Conservation (phyloP, 1,140 invertebrate species). For the Sminthurides bifidus region DNA sequence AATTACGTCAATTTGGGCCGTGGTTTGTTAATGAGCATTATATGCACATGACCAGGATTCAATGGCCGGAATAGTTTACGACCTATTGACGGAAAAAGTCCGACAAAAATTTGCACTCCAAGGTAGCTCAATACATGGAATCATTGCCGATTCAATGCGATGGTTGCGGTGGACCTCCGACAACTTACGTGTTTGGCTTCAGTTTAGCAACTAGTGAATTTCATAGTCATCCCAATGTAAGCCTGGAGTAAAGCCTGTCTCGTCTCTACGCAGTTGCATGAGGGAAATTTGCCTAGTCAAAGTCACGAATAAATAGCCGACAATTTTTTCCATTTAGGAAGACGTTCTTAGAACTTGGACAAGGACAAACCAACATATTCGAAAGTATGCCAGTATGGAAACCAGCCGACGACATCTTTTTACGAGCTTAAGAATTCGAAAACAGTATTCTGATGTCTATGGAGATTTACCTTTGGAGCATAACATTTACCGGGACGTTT, state of each 20-base stretch:
- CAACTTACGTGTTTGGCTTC: slow-evolving; percentile 21
- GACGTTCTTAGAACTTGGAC: background rate
- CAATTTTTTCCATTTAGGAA: background rate
- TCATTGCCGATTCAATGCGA: slow-evolving; percentile 11
- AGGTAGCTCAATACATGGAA: slow-evolving; percentile 25
- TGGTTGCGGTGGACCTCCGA: slow-evolving; percentile 17
- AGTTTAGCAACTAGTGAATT: slow-evolving; percentile 1
- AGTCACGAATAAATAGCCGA: too few species aligned
- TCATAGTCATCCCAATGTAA: background rate
- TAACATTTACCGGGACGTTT: too few species aligned
- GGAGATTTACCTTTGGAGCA: too few species aligned
- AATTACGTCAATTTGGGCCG: background rate
- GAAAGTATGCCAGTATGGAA: background rate
- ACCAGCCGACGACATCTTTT: too few species aligned
- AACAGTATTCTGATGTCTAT: too few species aligned
- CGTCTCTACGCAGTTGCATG: background rate
- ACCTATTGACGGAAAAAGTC: slow-evolving; percentile 25
- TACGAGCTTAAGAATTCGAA: too few species aligned
- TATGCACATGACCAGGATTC: slow-evolving; percentile 20
- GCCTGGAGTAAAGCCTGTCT: background rate
- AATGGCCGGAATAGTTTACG: slow-evolving; percentile 27
- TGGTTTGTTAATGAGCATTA: too few species aligned
- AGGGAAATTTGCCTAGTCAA: background rate
- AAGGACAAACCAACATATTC: background rate
- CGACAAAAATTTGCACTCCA: slow-evolving; percentile 22